These are phyloP conservation scores for Erythrolamprus reginae DNA, from an alignment of 2,113 vertebrate species.

Conservation along the genomic window DNA sequence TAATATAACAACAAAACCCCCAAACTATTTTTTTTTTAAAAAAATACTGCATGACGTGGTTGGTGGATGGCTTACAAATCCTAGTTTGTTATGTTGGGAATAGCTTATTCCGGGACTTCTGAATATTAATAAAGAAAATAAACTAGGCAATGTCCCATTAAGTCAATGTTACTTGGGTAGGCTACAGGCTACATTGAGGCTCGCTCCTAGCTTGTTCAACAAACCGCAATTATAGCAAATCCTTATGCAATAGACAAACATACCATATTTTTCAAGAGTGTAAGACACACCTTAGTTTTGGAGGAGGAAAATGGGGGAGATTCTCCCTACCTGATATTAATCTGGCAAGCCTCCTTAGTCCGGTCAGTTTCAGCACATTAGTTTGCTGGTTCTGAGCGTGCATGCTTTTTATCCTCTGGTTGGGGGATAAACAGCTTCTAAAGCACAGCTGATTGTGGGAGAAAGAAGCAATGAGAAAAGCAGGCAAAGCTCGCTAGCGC, in stretches of 20 bases:
- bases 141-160: neutral
- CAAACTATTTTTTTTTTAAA: neutral
- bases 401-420: no score
- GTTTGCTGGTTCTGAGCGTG: no score
- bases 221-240: neutral
- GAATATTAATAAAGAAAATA: neutral
- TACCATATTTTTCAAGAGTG: no score
- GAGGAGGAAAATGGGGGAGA: no score
- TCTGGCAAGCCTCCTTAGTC: no score
- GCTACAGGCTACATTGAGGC: neutral
- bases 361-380: no score
- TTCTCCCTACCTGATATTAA: no score
- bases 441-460: no score
- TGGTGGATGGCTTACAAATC: neutral
- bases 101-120: neutral
- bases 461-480: no score
- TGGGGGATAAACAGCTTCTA: no score
- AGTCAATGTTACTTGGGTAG: neutral
- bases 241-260: neutral
- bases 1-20: neutral
- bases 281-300: no score
- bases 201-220: neutral
- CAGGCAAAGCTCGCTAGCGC: no score
- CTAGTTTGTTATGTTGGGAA: neutral
- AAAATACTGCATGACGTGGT: neutral